phyloP scores from a whole-genome alignment of 2,113 vertebrate species.

The Marcusenius ussheri region DNA sequence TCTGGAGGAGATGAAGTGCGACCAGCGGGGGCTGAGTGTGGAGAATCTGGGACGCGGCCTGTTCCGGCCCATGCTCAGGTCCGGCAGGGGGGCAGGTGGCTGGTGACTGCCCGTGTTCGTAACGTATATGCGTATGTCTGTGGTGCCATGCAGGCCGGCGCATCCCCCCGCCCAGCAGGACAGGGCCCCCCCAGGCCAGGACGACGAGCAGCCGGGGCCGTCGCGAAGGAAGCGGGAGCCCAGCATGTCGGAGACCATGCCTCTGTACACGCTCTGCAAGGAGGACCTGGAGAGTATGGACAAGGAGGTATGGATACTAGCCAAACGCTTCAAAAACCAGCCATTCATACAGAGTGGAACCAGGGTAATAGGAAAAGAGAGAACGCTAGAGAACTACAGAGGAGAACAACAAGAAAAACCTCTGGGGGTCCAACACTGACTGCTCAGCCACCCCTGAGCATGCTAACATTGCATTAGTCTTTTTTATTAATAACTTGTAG shows the following conservation, averaged over 20 bases:
- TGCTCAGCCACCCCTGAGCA: background rate
- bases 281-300: constrained; percentile 98
- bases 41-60: background rate
- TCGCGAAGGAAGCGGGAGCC: constrained; percentile 81
- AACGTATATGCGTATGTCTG: background rate
- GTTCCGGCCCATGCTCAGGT: background rate
- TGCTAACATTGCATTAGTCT: background rate
- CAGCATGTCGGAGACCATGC: constrained; percentile 95
- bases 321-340: background rate
- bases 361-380: background rate
- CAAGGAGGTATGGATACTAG: constrained; percentile 73
- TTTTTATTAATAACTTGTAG: too few relatives aligned
- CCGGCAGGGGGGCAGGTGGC: background rate
- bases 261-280: constrained; percentile 91
- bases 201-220: constrained; percentile 75
- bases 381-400: background rate
- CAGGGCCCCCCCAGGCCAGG: constrained; percentile 44
- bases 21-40: too few relatives aligned
- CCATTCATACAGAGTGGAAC: background rate
- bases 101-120: background rate
- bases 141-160: constrained; percentile 62
- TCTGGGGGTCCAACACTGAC: background rate
- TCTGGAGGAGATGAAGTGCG: background rate
- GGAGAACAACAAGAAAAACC: background rate
- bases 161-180: constrained; percentile 67